A percentile compares a stretch with the other conserved stretches of the same genome.
Evolutionary conservation across 2,113 vertebrate species (phyloP).

Genomic region (Ciconia boyciana): DNA sequence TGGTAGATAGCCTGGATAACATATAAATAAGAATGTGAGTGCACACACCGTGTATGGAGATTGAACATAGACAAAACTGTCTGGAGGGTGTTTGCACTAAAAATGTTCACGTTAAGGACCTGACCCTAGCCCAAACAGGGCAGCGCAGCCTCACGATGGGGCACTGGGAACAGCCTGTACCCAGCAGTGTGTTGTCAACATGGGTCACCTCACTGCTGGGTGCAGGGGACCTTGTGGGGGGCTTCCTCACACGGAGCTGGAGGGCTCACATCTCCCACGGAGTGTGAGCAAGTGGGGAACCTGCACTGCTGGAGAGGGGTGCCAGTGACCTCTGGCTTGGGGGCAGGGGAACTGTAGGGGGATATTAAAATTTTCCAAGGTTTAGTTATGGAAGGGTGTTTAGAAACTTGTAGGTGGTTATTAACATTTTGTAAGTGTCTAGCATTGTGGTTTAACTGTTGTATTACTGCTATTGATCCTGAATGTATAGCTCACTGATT

Average conservation of each 20-base stretch:
- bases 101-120: not conserved
- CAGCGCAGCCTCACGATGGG: fast-evolving
- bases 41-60: not conserved
- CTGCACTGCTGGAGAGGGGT: fast-evolving
- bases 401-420: not conserved
- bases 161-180: not conserved
- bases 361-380: not conserved
- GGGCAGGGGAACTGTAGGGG: not conserved
- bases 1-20: not conserved
- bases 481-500: not conserved
- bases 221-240: not conserved
- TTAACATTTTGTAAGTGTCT: not conserved
- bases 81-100: not conserved
- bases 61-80: not conserved
- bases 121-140: not conserved
- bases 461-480: not conserved
- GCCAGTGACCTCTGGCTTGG: not conserved
- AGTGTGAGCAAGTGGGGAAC: not conserved
- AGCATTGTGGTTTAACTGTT: not conserved
- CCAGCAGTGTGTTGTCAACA: not conserved
- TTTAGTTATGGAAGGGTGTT: not conserved
- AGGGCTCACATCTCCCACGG: fast-evolving
- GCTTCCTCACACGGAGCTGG: not conserved
- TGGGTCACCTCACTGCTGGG: not conserved
- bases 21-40: not conserved